Base-by-base conservation (phyloP, 2,113 vertebrate genomes). In the Procavia capensis region DNA sequence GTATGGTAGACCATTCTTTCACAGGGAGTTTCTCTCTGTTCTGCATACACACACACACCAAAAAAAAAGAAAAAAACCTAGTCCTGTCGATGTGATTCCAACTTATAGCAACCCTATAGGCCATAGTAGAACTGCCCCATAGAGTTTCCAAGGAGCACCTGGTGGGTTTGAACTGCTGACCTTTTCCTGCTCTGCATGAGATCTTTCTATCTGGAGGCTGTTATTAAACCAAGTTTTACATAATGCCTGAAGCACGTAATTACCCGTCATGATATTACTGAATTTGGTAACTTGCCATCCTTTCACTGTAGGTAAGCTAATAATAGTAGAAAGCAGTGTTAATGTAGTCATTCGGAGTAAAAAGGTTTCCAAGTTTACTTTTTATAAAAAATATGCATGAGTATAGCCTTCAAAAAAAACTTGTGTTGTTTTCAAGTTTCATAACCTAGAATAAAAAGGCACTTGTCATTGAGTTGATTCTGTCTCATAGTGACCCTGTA, bases 261-360 rank as follows among this genome's bases (percentile, higher is more conserved):
- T 27, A 45, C 20, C 9, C 8, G 3, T 54, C 39, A 54, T 20
- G 61, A 36, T 54, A 50, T 43, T 45, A 72, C 13, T 81, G 57
- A 92, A 27, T 93, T 90, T 61, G 64, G 75, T 79, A 34, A 34
- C 86, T 93, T 93, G 36, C 31, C 41, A 17, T 82, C 16, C 31
- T 64, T 47, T 36, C 25, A 17, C 50, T 17, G 14, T 36, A 78
- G 50, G 47, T 45, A 81, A 68, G 75, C 16, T 47, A n/a, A 4
- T 50, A 1, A 9, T 61, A 66, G 34, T 75, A 45, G 45, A 74
- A 92, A 80, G 39, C 70, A 90, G 16, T 87, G 5, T 80, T 59
- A 88, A 17, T 80, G 25, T 29, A 91, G 45, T 68, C 22, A 24
- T 85, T 75, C 47, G 13, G 54, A 75, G 64, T 31, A 68, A 41